Base-by-base conservation (phyloP, 2,888 invertebrate species). In the Phragmatobia fuliginosa region DNA sequence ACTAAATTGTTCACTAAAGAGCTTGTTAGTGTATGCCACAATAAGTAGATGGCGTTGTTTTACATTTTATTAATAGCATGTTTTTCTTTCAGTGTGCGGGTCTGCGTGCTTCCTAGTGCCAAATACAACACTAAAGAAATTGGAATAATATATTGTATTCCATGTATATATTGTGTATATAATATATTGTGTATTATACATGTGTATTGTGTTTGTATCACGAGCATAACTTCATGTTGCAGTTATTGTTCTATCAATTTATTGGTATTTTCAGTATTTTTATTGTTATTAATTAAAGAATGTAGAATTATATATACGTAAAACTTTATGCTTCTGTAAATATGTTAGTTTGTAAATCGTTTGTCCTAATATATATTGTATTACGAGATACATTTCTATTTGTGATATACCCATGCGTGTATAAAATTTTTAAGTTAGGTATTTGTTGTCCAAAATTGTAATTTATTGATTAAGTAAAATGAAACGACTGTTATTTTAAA, bases 101-200 rank as follows among this genome's bases (percentile, higher is more conserved):
- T 36, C 86, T 7, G 90, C 89, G 2, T 91, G 92, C 76, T 91
- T 89, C 78, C 78, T 94, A 38, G 75, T 94, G n/a, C 94, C 94
- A 45, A 93, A 93, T 71, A 95, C 95, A 33, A 94, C 91, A 10
- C 79, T 95, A 77, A 94, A 94, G 83, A 95, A 93, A 86, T 83
- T 95, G 70, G 91, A 93, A 81, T 94, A 88, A 56, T 52, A 25
- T 33, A 8, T 33, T 36, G 10, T 18, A 41, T 41, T 1, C 16
- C 11, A 18, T 28, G 36, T 21, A 6, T 33, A 62, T 52, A 28
- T 21, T n/a, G n/a, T n/a, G n/a, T n/a, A n/a, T n/a, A n/a, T n/a
- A n/a, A n/a, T n/a, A n/a, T n/a, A n/a, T 7, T 31, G 11, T 62
- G 49, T 2, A 25, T 38, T 49, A 70, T 61, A 16, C 41, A 14